These are phyloP conservation scores for Panzeria rudis DNA, from an alignment of 2,888 invertebrate genomes.

Conservation along the genomic window DNA sequence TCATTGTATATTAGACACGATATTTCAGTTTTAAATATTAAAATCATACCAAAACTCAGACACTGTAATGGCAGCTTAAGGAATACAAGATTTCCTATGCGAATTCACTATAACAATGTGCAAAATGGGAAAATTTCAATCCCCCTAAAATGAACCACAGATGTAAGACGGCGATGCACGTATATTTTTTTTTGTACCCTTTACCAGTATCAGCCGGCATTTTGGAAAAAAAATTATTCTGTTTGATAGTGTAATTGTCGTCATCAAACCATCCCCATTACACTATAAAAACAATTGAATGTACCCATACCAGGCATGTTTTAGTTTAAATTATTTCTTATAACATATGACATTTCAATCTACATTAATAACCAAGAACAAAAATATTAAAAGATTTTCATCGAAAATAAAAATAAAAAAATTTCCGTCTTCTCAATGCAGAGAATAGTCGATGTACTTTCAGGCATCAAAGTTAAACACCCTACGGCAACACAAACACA, in stretches of 20 bases:
- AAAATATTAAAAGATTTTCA: constrained; percentile 29
- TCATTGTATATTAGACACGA: no score
- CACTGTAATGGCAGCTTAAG: no score
- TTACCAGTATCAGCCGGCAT: no score
- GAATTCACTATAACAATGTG: no score
- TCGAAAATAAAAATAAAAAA: constrained; percentile 2
- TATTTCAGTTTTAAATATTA: no score
- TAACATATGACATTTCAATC: not conserved
- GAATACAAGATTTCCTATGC: no score
- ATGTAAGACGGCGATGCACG: no score
- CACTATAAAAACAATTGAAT: not conserved
- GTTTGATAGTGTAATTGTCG: not conserved
- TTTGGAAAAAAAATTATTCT: no score
- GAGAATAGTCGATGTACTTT: constrained; percentile 11
- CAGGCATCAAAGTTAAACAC: constrained; percentile 43
- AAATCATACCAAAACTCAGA: no score
- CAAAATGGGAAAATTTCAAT: no score
- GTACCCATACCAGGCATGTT: not conserved
- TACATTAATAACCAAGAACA: constrained; percentile 15
- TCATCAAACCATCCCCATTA: constrained; percentile 1
- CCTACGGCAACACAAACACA: constrained; percentile 25
- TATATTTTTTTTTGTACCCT: no score
- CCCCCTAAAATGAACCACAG: no score
- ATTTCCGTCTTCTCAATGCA: constrained; percentile 37
- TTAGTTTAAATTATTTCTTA: not conserved